Percentiles rank a stretch among this genome's conserved stretches.
These are phyloP conservation scores for Adelognathus sp. DNA, from an alignment of 2,888 invertebrate species.

Conservation along the genomic window DNA sequence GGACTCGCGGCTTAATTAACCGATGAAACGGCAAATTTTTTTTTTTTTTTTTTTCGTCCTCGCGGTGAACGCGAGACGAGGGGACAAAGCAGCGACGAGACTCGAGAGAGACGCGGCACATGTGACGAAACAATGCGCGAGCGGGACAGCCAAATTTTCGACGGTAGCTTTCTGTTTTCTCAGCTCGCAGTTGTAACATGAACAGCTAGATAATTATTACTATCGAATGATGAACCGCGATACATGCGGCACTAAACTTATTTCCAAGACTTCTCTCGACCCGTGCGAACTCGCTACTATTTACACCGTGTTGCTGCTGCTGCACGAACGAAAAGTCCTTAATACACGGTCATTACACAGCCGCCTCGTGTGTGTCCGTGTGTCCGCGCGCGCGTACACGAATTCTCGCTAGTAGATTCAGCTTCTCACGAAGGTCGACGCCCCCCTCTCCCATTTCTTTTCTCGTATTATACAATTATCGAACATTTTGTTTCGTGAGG, in stretches of 20 bases:
- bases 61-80: not conserved
- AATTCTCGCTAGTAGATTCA: conserved; percentile 9
- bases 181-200: not conserved
- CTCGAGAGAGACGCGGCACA: not conserved
- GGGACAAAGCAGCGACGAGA: not conserved
- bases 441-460: not conserved
- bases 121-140: not conserved
- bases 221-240: not conserved
- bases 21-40: conserved; percentile 67
- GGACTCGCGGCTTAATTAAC: conserved; percentile 67
- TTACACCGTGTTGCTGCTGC: not conserved
- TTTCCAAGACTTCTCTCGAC: conserved; percentile 5
- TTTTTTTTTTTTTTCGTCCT: not conserved
- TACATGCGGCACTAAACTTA: not conserved
- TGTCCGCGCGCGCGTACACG: not conserved
- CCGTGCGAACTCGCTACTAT: conserved; percentile 14
- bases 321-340: conserved; percentile 12
- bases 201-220: not conserved
- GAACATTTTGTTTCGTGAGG: conserved; percentile 11
- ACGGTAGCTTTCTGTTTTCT: not conserved
- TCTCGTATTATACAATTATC: conserved; percentile 39
- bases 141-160: not conserved
- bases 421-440: conserved; percentile 33
- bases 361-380: conserved; percentile 4
- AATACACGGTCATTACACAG: conserved; percentile 26